These are phyloP conservation scores for Netelia virgata DNA, from an alignment of 2,888 invertebrate genomes.

Conservation along the genomic window DNA sequence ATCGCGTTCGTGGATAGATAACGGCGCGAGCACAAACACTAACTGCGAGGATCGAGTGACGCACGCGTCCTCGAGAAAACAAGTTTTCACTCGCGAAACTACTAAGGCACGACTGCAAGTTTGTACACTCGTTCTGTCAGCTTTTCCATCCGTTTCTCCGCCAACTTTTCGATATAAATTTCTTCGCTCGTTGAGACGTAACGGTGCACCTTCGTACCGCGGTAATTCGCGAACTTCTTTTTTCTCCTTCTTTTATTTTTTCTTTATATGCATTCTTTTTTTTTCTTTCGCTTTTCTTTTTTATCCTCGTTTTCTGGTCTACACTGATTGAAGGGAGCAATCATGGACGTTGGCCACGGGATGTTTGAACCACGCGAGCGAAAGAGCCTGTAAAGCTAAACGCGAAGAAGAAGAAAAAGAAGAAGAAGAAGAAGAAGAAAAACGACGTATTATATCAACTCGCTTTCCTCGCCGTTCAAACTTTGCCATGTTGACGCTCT, in stretches of 20 bases:
- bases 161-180: slow-evolving; percentile 69
- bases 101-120: slow-evolving; percentile 4
- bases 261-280: slow-evolving; percentile 3
- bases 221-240: slow-evolving; percentile 68
- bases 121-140: slow-evolving; percentile 16
- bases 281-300: background rate
- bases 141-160: slow-evolving; percentile 35
- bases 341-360: slow-evolving; percentile 46
- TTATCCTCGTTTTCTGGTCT: background rate
- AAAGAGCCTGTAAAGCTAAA: slow-evolving; percentile 40
- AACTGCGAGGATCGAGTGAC: slow-evolving; percentile 1
- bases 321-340: slow-evolving; percentile 63
- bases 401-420: slow-evolving; percentile 51
- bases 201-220: slow-evolving; percentile 14
- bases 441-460: slow-evolving; percentile 49
- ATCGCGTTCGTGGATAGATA: slow-evolving; percentile 24
- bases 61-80: slow-evolving; percentile 39
- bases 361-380: slow-evolving; percentile 26
- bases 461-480: slow-evolving; percentile 46
- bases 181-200: slow-evolving; percentile 66
- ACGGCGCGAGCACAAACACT: slow-evolving; percentile 5
- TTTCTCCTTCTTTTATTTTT: slow-evolving; percentile 11
- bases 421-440: slow-evolving; percentile 17
- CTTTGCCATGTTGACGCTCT: slow-evolving; percentile 40
- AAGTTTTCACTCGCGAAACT: slow-evolving; percentile 43